Conservation (phyloP, 2,888 invertebrate genomes). For the Ophioninae sp. region DNA sequence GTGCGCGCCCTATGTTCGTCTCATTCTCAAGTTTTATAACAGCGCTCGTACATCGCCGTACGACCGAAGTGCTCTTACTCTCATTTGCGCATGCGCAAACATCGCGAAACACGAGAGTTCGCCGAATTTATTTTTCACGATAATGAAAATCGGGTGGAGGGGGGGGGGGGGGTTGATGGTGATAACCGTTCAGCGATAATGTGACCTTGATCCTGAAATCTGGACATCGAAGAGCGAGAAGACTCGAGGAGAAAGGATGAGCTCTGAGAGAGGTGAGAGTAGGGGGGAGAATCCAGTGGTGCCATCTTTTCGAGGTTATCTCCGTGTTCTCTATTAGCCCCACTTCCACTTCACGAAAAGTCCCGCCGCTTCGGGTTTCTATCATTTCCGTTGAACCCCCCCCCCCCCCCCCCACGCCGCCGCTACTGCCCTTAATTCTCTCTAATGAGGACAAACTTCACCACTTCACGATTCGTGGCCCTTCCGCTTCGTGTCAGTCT, state of each 20-base stretch:
- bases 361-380: too few species aligned
- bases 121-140: not conserved
- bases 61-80: too few species aligned
- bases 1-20: slow-evolving; percentile 51
- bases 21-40: slow-evolving; percentile 21
- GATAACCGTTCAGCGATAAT: not conserved
- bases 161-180: too few species aligned
- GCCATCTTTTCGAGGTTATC: not conserved
- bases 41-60: not conserved
- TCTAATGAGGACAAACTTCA: too few species aligned
- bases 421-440: too few species aligned
- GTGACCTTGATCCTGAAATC: slow-evolving; percentile 62
- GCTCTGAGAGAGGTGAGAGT: not conserved
- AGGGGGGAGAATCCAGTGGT: not conserved
- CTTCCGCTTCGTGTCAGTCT: too few species aligned
- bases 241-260: not conserved
- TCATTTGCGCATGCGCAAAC: too few species aligned
- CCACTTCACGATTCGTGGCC: too few species aligned
- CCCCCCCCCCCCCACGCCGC: too few species aligned
- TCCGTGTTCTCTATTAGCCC: not conserved
- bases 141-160: too few species aligned
- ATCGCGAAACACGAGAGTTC: not conserved
- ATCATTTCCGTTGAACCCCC: too few species aligned
- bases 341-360: not conserved
- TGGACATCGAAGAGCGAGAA: slow-evolving; percentile 62